Evolutionary conservation across 2,797 vertebrate species (phyloP).

Genomic region (Siniperca undulata): DNA sequence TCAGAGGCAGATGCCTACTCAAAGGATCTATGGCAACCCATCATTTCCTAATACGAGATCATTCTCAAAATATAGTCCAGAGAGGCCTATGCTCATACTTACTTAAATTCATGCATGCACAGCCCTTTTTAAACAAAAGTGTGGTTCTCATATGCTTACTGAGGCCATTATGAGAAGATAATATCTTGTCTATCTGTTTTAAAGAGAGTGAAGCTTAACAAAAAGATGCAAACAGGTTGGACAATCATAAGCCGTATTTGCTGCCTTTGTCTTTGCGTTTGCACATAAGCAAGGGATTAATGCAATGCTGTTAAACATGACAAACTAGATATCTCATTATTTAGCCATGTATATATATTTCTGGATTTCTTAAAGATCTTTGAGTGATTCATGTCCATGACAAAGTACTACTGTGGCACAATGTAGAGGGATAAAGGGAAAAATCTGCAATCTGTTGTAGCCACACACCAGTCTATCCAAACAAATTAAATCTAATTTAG

Average conservation of each 20-base stretch:
- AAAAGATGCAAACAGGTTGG: conserved; percentile 35
- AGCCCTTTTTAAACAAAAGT: conserved; percentile 28
- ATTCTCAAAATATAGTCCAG: conserved; percentile 50
- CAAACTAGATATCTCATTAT: conserved; percentile 12
- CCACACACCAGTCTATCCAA: not conserved
- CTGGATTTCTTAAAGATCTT: not conserved
- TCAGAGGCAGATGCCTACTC: conserved; percentile 65
- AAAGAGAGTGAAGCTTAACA: conserved; percentile 10
- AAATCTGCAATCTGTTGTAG: not conserved
- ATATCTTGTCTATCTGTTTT: conserved; percentile 22
- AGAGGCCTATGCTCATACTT: conserved; percentile 23
- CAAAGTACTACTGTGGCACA: not conserved
- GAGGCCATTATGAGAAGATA: conserved; percentile 32
- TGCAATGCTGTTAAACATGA: conserved; percentile 11
- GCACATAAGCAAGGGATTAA: conserved; percentile 20
- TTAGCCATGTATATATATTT: not conserved
- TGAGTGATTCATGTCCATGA: conserved; percentile 4
- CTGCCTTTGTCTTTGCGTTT: conserved; percentile 23
- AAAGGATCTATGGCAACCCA: conserved; percentile 72
- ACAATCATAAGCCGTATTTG: conserved; percentile 9
- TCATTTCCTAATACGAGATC: conserved; percentile 46
- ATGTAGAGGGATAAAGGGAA: not conserved
- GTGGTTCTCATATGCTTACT: conserved; percentile 14
- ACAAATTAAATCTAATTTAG: not conserved
- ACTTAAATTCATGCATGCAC: conserved; percentile 59